A percentile compares a stretch with the other conserved stretches of the same genome.
Conservation (phyloP, 2,888 invertebrate species). For the Crepidodera aurea region DNA sequence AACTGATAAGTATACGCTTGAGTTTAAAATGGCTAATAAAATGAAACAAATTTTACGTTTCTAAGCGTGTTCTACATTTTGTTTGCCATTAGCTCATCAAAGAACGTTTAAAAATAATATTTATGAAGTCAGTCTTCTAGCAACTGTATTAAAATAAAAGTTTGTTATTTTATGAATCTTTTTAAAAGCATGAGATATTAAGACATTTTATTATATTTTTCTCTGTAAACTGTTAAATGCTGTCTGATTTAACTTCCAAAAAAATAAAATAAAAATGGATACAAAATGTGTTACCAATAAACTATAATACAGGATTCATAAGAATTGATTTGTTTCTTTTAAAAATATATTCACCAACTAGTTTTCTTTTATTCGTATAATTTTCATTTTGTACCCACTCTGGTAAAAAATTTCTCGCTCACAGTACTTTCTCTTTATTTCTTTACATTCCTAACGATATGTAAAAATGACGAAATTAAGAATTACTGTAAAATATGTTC, state of each 20-base stretch:
- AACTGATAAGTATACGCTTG: too few relatives aligned
- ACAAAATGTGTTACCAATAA: background rate
- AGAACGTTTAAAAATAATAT: too few relatives aligned
- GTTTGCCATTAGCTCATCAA: too few relatives aligned
- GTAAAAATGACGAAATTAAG: conserved; percentile 18
- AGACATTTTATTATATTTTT: too few relatives aligned
- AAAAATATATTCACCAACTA: background rate
- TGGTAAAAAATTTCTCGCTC: background rate
- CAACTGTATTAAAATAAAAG: too few relatives aligned
- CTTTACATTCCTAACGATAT: conserved; percentile 15
- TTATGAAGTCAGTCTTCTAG: too few relatives aligned
- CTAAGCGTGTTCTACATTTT: too few relatives aligned
- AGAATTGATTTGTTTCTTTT: background rate
- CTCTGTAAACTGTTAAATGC: background rate
- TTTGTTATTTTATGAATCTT: too few relatives aligned
- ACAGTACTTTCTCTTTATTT: background rate
- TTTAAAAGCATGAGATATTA: too few relatives aligned
- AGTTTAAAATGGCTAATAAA: too few relatives aligned
- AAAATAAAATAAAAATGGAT: background rate
- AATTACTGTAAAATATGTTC: conserved; percentile 4
- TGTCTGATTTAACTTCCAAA: background rate
- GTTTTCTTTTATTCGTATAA: background rate
- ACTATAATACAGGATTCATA: background rate
- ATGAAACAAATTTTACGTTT: too few relatives aligned
- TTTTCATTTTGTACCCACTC: background rate